These are phyloP conservation scores for Phalloptychus januarius DNA, from an alignment of 2,797 vertebrate genomes.

Conservation along the genomic window DNA sequence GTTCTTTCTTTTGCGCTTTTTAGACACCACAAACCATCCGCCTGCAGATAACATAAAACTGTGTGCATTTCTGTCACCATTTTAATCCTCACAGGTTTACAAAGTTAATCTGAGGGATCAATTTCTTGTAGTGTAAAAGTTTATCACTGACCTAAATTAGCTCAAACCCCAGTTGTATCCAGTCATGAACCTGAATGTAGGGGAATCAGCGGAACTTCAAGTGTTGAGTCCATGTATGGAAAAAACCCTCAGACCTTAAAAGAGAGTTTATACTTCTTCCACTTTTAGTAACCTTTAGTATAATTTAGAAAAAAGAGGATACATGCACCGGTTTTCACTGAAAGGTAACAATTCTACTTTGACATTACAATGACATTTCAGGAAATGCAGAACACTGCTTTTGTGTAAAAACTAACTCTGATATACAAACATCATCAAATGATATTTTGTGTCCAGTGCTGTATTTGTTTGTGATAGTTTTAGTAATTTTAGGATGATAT, in stretches of 20 bases:
- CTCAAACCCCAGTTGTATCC: not conserved
- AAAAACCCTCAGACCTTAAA: not conserved
- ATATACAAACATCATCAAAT: not conserved
- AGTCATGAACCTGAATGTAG: conserved; percentile 16
- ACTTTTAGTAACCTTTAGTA: not conserved
- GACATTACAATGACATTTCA: not conserved
- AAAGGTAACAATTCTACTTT: not conserved
- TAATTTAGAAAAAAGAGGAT: not conserved
- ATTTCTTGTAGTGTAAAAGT: conserved; percentile 46
- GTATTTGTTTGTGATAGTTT: not conserved
- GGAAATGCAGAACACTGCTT: not conserved
- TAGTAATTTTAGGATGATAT: not conserved
- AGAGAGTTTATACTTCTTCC: not conserved
- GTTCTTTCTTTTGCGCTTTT: not conserved
- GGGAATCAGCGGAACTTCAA: conserved; percentile 16
- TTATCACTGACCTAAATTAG: conserved; percentile 46
- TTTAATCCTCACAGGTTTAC: conserved; percentile 60
- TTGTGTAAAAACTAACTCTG: not conserved
- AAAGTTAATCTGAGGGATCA: conserved; percentile 60
- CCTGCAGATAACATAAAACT: conserved; percentile 21
- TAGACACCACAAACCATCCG: conserved; percentile 15
- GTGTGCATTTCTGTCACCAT: conserved; percentile 15
- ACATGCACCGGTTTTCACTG: not conserved
- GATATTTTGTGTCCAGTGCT: not conserved
- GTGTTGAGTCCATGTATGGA: not conserved